Evolutionary conservation across 2,888 invertebrate genomes (phyloP).

Genomic region (Nymphalis polychloros): DNA sequence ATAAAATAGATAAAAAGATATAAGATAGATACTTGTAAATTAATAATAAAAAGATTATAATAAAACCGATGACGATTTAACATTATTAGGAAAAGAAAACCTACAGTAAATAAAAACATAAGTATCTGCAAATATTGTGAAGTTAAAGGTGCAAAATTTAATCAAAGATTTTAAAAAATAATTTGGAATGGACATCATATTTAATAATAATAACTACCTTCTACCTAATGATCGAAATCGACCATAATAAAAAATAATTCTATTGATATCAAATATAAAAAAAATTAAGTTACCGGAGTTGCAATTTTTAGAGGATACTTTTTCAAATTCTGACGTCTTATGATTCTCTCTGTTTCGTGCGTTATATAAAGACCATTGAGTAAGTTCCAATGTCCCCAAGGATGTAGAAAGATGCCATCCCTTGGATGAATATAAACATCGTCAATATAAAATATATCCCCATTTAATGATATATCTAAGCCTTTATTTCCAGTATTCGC

Average conservation of each 20-base stretch:
- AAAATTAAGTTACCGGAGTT: constrained; percentile 57
- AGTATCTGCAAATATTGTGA: too few species aligned
- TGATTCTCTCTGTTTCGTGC: constrained; percentile 50
- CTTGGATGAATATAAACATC: constrained; percentile 60
- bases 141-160: too few species aligned
- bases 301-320: constrained; percentile 58
- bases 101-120: too few species aligned
- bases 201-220: too few species aligned
- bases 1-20: not conserved
- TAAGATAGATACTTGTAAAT: too few species aligned
- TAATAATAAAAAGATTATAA: not conserved
- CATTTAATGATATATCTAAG: not conserved
- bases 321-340: constrained; percentile 55
- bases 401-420: constrained; percentile 49
- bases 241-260: too few species aligned
- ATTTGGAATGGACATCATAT: too few species aligned
- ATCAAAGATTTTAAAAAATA: too few species aligned
- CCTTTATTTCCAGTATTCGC: not conserved
- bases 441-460: constrained; percentile 38
- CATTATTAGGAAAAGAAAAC: too few species aligned
- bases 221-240: too few species aligned
- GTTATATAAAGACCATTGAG: constrained; percentile 47
- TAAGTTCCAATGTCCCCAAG: constrained; percentile 60
- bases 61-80: too few species aligned
- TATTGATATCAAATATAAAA: not conserved